Evolutionary conservation across 2,888 invertebrate genomes (phyloP).

Genomic region (Venustoraphidia nigricollis): DNA sequence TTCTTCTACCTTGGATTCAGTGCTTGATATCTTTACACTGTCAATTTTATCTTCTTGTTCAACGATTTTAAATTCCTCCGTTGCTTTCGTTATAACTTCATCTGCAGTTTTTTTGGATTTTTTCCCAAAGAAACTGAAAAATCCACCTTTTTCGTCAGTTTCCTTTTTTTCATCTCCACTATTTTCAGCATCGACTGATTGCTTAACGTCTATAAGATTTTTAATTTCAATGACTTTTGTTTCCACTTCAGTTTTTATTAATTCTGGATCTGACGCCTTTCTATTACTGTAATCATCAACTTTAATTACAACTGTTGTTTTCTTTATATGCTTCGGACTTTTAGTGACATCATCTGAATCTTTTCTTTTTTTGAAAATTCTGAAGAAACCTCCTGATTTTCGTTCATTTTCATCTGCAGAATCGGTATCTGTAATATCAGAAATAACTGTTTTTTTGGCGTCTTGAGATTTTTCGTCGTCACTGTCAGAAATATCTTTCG

Average conservation of each 20-base stretch:
- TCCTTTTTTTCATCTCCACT: slow-evolving; percentile 1
- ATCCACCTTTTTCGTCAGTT: slow-evolving; percentile 8
- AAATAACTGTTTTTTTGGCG: slow-evolving; percentile 17
- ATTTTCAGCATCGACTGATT: no score
- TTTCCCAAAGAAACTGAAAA: slow-evolving; percentile 17
- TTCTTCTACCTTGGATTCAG: no score
- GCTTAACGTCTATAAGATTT: no score
- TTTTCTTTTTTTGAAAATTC: slow-evolving; percentile 10
- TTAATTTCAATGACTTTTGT: no score
- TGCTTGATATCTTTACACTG: background rate
- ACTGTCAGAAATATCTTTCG: slow-evolving; percentile 22
- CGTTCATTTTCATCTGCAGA: slow-evolving; percentile 14
- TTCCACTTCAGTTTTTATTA: no score
- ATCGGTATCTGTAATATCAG: slow-evolving; percentile 6
- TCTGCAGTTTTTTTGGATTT: slow-evolving; percentile 13
- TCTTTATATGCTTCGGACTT: no score
- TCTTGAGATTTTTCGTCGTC: slow-evolving; percentile 18
- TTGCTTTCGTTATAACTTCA: no score
- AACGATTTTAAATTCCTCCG: no score
- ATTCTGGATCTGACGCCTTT: no score
- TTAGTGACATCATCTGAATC: no score
- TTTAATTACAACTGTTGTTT: no score
- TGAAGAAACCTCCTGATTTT: slow-evolving; percentile 15
- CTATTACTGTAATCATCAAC: no score
- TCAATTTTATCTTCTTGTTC: slow-evolving; percentile 1